A percentile compares a stretch with the other conserved stretches of the same genome.
phyloP scores from a whole-genome alignment of 2,113 vertebrate genomes.

The Microcebus tavaratra region DNA sequence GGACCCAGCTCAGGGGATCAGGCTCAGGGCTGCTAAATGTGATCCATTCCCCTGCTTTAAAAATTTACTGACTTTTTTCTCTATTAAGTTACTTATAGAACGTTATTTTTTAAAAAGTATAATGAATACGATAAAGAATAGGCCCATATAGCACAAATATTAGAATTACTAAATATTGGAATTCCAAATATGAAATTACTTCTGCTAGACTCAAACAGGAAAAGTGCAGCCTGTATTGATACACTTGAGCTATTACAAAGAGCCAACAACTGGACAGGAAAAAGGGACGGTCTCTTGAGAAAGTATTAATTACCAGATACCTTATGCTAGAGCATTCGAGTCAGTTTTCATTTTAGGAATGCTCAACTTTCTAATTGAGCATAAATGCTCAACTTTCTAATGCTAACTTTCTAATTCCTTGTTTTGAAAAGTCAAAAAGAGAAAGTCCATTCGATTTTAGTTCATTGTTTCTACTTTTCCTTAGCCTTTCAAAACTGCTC shows the following conservation, averaged over 20 bases:
- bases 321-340: background rate
- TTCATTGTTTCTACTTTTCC: background rate
- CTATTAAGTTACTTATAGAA: background rate
- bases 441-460: background rate
- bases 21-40: background rate
- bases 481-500: background rate
- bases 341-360: background rate
- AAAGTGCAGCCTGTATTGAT: background rate
- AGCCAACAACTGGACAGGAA: background rate
- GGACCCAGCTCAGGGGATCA: background rate
- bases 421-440: background rate
- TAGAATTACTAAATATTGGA: background rate
- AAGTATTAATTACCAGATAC: background rate
- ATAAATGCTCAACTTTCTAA: background rate
- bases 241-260: background rate
- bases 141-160: background rate
- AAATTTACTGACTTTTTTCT: background rate
- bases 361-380: background rate
- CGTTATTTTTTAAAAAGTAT: background rate
- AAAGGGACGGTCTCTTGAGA: background rate
- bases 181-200: background rate
- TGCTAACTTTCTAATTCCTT: background rate
- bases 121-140: background rate
- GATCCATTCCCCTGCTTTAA: background rate
- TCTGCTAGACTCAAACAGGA: background rate